Evolutionary conservation across 35 echinoderm and acorn worm genomes (phyloP).

Genomic region (Amphiura filiformis): DNA sequence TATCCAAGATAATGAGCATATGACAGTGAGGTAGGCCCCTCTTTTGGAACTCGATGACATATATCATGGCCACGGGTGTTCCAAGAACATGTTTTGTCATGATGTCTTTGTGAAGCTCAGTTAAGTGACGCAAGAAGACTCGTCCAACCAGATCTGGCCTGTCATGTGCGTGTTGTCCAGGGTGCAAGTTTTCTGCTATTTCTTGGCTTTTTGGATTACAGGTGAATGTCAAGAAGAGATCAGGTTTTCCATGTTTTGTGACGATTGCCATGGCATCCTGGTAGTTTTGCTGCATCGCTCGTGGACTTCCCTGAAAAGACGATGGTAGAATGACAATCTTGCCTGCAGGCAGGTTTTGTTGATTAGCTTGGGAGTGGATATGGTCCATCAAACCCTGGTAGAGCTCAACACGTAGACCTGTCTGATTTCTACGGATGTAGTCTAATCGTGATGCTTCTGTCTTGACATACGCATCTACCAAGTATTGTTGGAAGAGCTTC

Average conservation of each 20-base stretch:
- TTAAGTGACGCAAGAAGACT: conserved; percentile 32
- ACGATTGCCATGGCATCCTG: conserved; percentile 39
- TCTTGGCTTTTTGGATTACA: conserved; percentile 55
- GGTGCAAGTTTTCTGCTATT: conserved; percentile 17
- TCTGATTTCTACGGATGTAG: conserved; percentile 13
- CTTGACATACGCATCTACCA: conserved; percentile 28
- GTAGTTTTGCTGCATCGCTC: conserved; percentile 8
- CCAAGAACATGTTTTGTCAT: conserved; percentile 27
- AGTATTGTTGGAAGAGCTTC: conserved; percentile 30
- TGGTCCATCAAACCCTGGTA: conserved; percentile 16
- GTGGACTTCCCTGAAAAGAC: conserved; percentile 23
- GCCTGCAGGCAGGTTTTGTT: not conserved
- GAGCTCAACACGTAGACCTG: conserved; percentile 2
- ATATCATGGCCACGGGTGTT: conserved; percentile 11
- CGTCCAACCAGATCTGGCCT: conserved; percentile 31
- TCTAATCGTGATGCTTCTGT: not conserved
- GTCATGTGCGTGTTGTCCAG: conserved; percentile 16
- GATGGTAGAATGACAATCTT: conserved; percentile 32
- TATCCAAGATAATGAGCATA: conserved; percentile 17
- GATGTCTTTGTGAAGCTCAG: conserved; percentile 16
- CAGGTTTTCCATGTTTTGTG: conserved; percentile 34
- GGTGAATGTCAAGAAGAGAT: conserved; percentile 44
- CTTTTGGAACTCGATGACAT: conserved; percentile 44
- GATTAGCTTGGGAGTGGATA: not conserved
- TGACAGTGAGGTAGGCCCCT: conserved; percentile 51